Evolutionary conservation across 2,888 invertebrate genomes (phyloP), one percentile per base, ranked within the genome.

Genomic region (Drosophila sordidapex): DNA sequence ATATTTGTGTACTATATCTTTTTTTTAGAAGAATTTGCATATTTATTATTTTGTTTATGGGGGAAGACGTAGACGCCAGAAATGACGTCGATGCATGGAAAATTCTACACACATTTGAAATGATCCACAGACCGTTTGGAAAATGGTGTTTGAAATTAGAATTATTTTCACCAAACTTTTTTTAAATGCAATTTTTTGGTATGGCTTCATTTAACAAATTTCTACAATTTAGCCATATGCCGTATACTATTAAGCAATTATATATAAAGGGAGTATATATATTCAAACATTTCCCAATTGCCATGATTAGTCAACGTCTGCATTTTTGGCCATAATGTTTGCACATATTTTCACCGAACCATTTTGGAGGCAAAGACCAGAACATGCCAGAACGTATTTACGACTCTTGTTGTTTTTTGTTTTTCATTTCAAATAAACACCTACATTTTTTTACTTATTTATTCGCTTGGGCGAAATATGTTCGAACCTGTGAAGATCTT

Each of bases 401-500:
- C 35, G 15, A 46, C 27, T 36, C 15, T 48, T 61, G 25, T 21
- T 73, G 21, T 46, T 35, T n/a, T 56, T 56, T 27, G 27, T 59
- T 52, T 43, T n/a, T n/a, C 21, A 6, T 15, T 35, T 27, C 18
- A 35, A 29, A 43, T 38, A 48, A 74, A 74, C 79, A 74, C 65
- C 51, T 60, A 27, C 40, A 27, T 46, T 27, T 31, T 46, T 46
- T 27, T 66, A 56, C 56, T 35, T 68, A 71, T 59, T 61, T 46
- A 56, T 58, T 53, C 54, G 63, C 35, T 54, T 27, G 31, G 59
- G 46, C 51, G 31, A 79, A 65, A 61, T 78, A 59, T 71, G 62
- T 83, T 83, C 75, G 67, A 27, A 84, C 81, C 85, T 87, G 87
- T 80, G 69, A 61, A 66, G 70, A 75, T 59, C 49, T 51, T 71